Percentiles rank a stretch among this genome's conserved stretches.
Conservation (phyloP, 2,113 vertebrate genomes). For the Aptenodytes forsteri region DNA sequence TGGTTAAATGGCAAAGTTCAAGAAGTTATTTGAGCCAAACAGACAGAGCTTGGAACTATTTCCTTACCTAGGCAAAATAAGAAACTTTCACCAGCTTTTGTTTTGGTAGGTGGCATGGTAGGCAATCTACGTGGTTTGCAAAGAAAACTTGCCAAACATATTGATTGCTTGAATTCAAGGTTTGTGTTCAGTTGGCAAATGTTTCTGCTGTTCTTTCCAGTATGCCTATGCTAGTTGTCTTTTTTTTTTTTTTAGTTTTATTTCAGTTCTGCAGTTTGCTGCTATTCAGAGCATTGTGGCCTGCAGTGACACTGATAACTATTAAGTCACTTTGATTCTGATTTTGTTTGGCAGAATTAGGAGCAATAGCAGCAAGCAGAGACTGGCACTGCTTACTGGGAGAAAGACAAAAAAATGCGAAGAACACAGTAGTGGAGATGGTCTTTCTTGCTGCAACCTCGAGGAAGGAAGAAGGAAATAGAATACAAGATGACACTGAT, state of each 20-base stretch:
- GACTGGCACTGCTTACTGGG: background rate
- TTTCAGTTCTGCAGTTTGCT: background rate
- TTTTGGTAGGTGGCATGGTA: background rate
- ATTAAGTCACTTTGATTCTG: background rate
- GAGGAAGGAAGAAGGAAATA: too few relatives aligned
- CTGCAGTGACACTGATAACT: background rate
- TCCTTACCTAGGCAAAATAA: too few relatives aligned
- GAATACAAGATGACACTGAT: too few relatives aligned
- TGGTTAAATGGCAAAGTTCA: background rate
- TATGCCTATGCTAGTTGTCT: background rate
- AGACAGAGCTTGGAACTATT: background rate
- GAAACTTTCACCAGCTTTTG: background rate
- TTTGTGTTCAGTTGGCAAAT: background rate
- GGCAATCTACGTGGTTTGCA: background rate
- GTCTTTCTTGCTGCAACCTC: too few relatives aligned
- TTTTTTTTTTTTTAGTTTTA: background rate
- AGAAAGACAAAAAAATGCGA: background rate
- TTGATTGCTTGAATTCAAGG: rapidly evolving
- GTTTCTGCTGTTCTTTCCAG: background rate
- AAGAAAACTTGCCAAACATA: rapidly evolving
- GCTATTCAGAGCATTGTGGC: background rate
- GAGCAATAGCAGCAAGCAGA: background rate
- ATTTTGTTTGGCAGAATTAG: background rate
- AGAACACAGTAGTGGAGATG: too few relatives aligned
- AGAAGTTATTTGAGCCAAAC: background rate